Evolutionary conservation across 2,797 vertebrate genomes (phyloP), one percentile per base, ranked within the genome.

Genomic region (Geotrypetes seraphini): DNA sequence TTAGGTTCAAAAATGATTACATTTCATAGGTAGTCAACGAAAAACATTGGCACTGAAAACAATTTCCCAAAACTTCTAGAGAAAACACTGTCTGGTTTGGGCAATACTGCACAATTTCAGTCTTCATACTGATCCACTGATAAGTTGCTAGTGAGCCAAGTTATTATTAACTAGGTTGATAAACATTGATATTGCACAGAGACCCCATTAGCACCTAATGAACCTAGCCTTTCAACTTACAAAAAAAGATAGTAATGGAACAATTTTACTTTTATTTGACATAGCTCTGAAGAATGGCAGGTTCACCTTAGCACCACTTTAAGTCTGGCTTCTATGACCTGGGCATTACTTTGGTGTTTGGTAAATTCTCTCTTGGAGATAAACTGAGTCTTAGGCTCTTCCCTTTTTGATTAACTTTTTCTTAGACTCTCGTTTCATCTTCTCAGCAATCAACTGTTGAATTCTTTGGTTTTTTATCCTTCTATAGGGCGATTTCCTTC

Each of bases 381-480:
- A 53, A 56, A 32, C 32, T 43, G 69, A 41, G 2, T 11, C 31
- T 38, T 45, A 49, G 46, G 45, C 1, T 43, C 66, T 66, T 61
- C 65, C 50, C 55, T 25, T 38, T 67, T 67, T 70, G 81, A n/a
- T 27, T 57, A 74, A 82, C 79, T 87, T 92, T 19, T 71, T 65
- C 19, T 69, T 73, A 47, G 57, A 46, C 53, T 71, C 70, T 78
- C 37, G 61, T 77, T 81, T 90, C 39, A 84, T 72, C 58, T 92
- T 93, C 57, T 95, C 92, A 33, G 86, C 86, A 7, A 97, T 84
- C 55, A 97, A 82, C 75, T 94, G 83, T 56, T 97, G 90, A 69
- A 99, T 97, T 25, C 94, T 85, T 56, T 88, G 90, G 79, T 99
- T 99, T 71, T 73, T 87, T 31, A 91, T 97, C 75, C 78, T 85